Percentiles rank a stretch among this genome's conserved stretches.
These are phyloP conservation scores for Idaea straminata DNA, from an alignment of 2,888 invertebrate genomes.

Conservation along the genomic window DNA sequence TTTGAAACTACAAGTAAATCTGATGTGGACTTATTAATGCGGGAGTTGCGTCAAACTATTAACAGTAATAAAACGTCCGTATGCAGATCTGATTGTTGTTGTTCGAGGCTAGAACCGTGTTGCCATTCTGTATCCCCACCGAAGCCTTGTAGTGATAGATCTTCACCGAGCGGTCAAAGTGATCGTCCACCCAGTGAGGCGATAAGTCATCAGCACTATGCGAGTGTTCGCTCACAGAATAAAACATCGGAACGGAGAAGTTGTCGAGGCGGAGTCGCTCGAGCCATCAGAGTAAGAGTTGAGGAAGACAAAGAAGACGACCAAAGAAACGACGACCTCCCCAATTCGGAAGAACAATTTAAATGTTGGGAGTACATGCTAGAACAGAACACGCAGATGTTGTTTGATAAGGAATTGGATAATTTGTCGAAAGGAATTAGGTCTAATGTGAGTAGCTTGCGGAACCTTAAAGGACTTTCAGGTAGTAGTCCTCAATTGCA, in stretches of 20 bases:
- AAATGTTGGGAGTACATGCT: constrained; percentile 97
- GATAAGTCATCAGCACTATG: constrained; percentile 70
- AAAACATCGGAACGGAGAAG: constrained; percentile 77
- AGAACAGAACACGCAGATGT: constrained; percentile 92
- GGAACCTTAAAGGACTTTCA: constrained; percentile 82
- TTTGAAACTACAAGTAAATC: constrained; percentile 82
- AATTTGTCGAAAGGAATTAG: constrained; percentile 85
- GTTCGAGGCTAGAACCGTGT: constrained; percentile 81
- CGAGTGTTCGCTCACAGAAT: constrained; percentile 69
- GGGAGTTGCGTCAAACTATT: constrained; percentile 88
- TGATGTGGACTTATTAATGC: constrained; percentile 87
- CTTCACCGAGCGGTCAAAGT: constrained; percentile 93
- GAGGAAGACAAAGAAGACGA: constrained; percentile 82
- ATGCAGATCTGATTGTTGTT: constrained; percentile 82
- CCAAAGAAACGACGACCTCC: constrained; percentile 54
- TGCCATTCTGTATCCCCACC: constrained; percentile 76
- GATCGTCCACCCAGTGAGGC: constrained; percentile 81
- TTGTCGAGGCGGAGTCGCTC: constrained; percentile 80
- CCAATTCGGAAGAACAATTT: constrained; percentile 90
- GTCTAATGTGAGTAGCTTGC: constrained; percentile 73
- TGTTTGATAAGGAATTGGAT: constrained; percentile 93
- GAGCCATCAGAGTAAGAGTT: constrained; percentile 82
- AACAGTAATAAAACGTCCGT: constrained; percentile 78
- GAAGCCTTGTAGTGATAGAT: constrained; percentile 83
- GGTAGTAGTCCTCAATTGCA: constrained; percentile 86